Percentiles rank a stretch among this genome's conserved stretches.
These are phyloP conservation scores for Atherinomorus stipes DNA, from an alignment of 2,113 vertebrate species.

Conservation along the genomic window DNA sequence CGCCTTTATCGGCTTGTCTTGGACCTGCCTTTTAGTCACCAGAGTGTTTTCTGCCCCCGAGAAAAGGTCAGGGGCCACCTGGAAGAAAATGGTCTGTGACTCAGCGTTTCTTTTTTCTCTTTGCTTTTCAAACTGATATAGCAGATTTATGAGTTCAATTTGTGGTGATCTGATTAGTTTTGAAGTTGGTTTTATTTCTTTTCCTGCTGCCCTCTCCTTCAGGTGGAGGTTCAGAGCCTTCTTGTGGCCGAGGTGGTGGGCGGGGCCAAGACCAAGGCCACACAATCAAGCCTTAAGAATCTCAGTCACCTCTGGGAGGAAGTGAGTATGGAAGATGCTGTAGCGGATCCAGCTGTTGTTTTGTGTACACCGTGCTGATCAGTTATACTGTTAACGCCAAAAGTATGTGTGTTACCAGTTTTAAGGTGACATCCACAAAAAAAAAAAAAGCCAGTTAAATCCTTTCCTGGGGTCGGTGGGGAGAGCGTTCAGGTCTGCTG, in stretches of 20 bases:
- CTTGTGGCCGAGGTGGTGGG: constrained; percentile 92
- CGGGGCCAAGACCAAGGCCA: constrained; percentile 88
- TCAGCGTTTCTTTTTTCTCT: not conserved
- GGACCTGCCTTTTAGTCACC: constrained; percentile 91
- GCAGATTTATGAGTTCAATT: not conserved
- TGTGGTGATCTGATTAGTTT: too few species aligned
- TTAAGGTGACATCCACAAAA: too few species aligned
- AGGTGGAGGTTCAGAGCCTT: constrained; percentile 96
- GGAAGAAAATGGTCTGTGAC: constrained; percentile 93
- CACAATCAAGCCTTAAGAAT: constrained; percentile 88
- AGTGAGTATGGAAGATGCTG: constrained; percentile 73
- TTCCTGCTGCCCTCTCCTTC: constrained; percentile 7
- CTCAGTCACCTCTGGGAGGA: constrained; percentile 91
- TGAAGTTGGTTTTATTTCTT: not conserved
- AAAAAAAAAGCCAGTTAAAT: too few species aligned
- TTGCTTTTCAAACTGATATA: not conserved
- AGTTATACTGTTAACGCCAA: too few species aligned
- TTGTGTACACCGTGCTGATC: too few species aligned
- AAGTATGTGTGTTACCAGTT: too few species aligned
- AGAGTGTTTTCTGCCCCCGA: constrained; percentile 86
- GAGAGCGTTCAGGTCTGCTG: too few species aligned
- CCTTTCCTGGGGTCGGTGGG: too few species aligned
- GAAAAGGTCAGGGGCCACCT: constrained; percentile 89
- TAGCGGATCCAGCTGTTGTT: too few species aligned
- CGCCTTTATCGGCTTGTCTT: constrained; percentile 90